Evolutionary conservation across 1,140 invertebrate species (phyloP), one percentile per base, ranked within the genome.

Genomic region (Drosophila navojoa): DNA sequence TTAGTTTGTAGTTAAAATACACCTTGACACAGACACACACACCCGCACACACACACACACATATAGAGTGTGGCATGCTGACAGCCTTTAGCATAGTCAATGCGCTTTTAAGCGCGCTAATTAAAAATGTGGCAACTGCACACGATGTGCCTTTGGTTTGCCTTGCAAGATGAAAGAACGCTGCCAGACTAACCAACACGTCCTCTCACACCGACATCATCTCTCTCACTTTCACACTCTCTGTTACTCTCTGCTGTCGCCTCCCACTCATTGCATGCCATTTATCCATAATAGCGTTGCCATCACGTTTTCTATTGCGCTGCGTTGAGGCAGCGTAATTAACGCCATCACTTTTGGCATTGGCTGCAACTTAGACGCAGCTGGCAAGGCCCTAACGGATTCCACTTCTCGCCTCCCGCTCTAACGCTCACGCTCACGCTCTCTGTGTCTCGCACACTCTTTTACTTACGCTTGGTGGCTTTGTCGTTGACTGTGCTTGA

Each of bases 61-160:
- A 25, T 19, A 29, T 5, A 32, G 19, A 49, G 22, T 29, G 27
- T 29, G 27, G 27, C 10, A 16, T 45, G 35, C 58, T n/a, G 19
- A 76, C 60, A 57, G 44, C 10, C 44, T 19, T 45, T 70, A 53
- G 57, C 72, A 72, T 77, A 84, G 76, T 87, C 72, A 87, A 87
- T 87, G 84, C 76, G 84, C 84, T 89, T 84, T 87, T 87, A 89
- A 87, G 84, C 68, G 74, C 76, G 84, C 84, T 87, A 87, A 87
- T 87, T 87, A 87, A 87, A 87, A 87, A 89, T 87, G 84, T 87
- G 84, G 84, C 82, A 79, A 79, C 59, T 79, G 76, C 76, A 87
- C 76, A 87, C 84, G 73, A 69, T 61, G 68, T 47, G 32, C 47
- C 38, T 58, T 29, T 53, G 60, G 57, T 15, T 32, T 19, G 52